Percentiles rank a stretch among this genome's conserved stretches.
Conservation (phyloP, 2,797 vertebrate genomes). For the Anguilla marmorata region DNA sequence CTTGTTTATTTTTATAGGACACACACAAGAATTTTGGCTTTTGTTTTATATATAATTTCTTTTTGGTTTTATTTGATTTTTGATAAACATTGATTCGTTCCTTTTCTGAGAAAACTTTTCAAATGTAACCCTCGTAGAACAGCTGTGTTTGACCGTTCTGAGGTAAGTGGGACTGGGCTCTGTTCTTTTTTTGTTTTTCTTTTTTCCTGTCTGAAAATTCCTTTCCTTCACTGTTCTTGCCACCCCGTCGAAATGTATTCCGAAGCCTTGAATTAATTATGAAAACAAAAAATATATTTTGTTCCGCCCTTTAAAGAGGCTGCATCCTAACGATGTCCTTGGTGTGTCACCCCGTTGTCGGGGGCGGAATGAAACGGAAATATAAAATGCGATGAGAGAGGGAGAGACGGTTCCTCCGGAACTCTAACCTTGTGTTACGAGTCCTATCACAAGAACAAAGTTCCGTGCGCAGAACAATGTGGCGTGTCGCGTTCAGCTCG, state of each 20-base stretch:
- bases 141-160: slow-evolving; percentile 37
- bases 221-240: not conserved
- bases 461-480: slow-evolving; percentile 37
- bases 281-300: slow-evolving; percentile 61
- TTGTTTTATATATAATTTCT: not conserved
- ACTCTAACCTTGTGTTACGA: slow-evolving; percentile 50
- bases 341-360: slow-evolving; percentile 41
- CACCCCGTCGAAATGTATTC: slow-evolving; percentile 47
- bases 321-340: slow-evolving; percentile 46
- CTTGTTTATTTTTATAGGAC: slow-evolving; percentile 10
- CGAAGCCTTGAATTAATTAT: slow-evolving; percentile 60
- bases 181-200: not conserved
- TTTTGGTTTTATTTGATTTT: slow-evolving; percentile 1
- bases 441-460: slow-evolving; percentile 53
- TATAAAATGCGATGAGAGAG: slow-evolving; percentile 48
- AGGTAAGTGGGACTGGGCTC: slow-evolving; percentile 15
- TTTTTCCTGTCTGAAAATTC: not conserved
- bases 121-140: slow-evolving; percentile 34
- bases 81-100: not conserved
- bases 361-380: slow-evolving; percentile 47
- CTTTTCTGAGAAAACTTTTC: slow-evolving; percentile 43
- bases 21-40: not conserved
- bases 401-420: slow-evolving; percentile 35
- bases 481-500: not conserved
- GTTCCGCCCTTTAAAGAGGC: slow-evolving; percentile 43